Conservation (phyloP, 30 jellyfish, hydroid and myxozoan genomes). For the Nemopilema nomurai region DNA sequence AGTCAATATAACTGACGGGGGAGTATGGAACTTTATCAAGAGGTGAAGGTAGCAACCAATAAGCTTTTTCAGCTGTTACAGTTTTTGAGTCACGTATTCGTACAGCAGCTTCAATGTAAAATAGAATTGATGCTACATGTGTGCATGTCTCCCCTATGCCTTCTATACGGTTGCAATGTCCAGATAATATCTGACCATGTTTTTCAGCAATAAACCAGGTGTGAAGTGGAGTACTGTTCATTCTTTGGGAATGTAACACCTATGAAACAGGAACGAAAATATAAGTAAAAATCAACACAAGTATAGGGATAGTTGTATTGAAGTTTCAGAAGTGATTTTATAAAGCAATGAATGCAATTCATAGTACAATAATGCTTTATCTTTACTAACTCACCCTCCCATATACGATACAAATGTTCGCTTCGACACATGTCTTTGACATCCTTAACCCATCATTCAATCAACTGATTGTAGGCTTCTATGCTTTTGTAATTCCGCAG, state of each 20-base stretch:
- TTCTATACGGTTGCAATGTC: conserved; percentile 19
- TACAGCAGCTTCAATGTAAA: neutral
- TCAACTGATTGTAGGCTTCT: neutral
- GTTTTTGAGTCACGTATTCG: neutral
- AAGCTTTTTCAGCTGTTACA: neutral
- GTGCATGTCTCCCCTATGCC: conserved; percentile 25
- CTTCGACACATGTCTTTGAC: too few relatives aligned
- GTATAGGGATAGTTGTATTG: too few relatives aligned
- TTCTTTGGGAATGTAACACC: conserved; percentile 33
- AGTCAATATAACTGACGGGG: neutral
- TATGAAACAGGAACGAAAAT: conserved; percentile 1
- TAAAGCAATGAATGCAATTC: too few relatives aligned
- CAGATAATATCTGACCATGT: conserved; percentile 15
- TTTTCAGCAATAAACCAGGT: conserved; percentile 21
- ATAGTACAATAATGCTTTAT: too few relatives aligned
- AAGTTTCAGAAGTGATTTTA: too few relatives aligned
- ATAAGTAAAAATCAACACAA: too few relatives aligned
- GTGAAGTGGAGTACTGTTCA: conserved; percentile 16
- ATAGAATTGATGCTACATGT: neutral
- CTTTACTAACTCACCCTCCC: too few relatives aligned
- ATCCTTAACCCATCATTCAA: neutral
- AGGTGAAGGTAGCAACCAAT: neutral
- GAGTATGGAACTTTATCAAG: neutral
- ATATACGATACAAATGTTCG: too few relatives aligned
- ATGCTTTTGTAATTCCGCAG: neutral